Evolutionary conservation across 1,140 invertebrate genomes (phyloP), one percentile per base, ranked within the genome.

Genomic region (Epicauta chinensis): DNA sequence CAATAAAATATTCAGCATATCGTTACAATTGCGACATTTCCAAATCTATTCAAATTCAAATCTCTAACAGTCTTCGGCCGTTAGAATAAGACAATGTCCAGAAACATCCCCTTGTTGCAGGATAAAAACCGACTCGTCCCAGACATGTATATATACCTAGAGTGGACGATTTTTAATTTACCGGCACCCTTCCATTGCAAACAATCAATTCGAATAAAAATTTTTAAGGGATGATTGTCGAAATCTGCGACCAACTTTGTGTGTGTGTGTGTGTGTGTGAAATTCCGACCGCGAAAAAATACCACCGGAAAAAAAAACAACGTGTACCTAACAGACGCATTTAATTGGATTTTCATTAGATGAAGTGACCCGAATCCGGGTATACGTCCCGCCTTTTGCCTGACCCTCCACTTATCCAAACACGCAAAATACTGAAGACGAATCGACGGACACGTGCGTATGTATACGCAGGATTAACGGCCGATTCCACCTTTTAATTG

Each of bases 391-490:
- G 47, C 47, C 47, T 50, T 40, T 41, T 17, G 36, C 13, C 39
- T 30, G 34, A 40, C 47, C 47, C 39, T 50, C 39, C 39, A 50
- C 47, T 50, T 50, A 41, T 50, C 35, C 51, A 48, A 53, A 59
- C 50, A 56, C 48, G 44, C 53, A 53, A 48, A 45, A 38, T 45
- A 51, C 50, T 56, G 55, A 60, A 53, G 58, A 57, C 51, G 45
- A 37, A 45, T 42, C 48, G 39, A 16, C 41, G 54, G 41, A 49
- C 51, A 53, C 55, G 54, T 52, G 50, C 47, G 51, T 56, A 36
- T 55, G 55, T 60, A 51, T 56, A 53, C 44, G 46, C 16, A 57
- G 55, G 58, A 60, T 60, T 57, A 57, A 54, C 54, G 55, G 39
- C 32, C 55, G 45, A 60, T 51, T 53, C 55, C 55, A 41, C 49